Base-by-base conservation (phyloP, 2,888 invertebrate genomes). In the Caenorhabditis becei region DNA sequence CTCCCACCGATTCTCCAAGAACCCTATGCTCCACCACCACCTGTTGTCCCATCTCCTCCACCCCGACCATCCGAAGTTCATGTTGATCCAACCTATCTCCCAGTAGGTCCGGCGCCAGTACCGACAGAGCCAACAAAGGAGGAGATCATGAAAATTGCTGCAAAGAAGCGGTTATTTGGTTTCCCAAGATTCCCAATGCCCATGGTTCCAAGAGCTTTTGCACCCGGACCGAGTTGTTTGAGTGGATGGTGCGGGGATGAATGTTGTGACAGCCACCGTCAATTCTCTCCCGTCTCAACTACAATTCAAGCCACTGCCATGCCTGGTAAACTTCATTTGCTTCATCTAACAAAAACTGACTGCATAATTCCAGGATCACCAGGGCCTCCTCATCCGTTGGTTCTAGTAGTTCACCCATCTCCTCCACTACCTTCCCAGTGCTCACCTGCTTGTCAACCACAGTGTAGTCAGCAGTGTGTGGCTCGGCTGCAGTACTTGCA, bases 271-370 rank as follows among this genome's bases (percentile, higher is more conserved):
- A 16, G 58, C 2, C 56, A 54, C 16, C 49, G 51, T 7, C 79
- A 67, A 24, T 58, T 58, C 16, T 37, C 71, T 14, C 49, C 74
- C 10, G 35, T 66, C 8, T 24, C 71, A 3, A 78, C 77, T 16
- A 79, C 80, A 20, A 83, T 84, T 37, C 83, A 84, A 41, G 84
- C 84, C 0, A 69, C 77, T 44, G 79, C 83, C 3, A 16, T 84
- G 8, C 84, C 84, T 28, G 83, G 74, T 62, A 7, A 7, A 32
- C 10, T 32, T 32, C 10, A 32, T 7, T 56, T 44, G 56, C 56
- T 23, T 32, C 10, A 11, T 26, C 37, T 16, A 3, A 70, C n/a
- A 23, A 59, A 2, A 70, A 70, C 16, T 16, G 8, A 41, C 10
- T 37, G 16, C 2, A 0, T 10, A 14, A 18, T 11, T 58, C 35